These are phyloP conservation scores for Norana najaformis DNA, from an alignment of 2,888 invertebrate species.

Conservation along the genomic window DNA sequence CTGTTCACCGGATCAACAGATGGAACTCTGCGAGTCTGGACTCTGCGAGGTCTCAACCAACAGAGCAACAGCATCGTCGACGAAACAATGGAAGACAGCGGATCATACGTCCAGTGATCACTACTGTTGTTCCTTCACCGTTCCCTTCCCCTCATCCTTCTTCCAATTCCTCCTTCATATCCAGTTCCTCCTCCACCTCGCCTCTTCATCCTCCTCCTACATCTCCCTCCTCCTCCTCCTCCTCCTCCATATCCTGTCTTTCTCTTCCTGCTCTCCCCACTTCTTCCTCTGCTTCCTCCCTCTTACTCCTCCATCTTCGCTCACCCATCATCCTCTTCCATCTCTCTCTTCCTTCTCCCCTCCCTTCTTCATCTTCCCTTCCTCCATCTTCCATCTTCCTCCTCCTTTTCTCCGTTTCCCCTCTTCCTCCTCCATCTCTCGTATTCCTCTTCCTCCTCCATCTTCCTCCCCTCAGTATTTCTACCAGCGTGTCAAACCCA, in stretches of 20 bases:
- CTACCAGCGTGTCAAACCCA: no score
- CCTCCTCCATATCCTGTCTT: neutral
- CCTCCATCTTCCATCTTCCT: no score
- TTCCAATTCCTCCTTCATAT: neutral
- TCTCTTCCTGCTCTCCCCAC: neutral
- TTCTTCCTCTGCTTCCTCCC: neutral
- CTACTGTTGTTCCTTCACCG: neutral
- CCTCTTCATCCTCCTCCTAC: neutral
- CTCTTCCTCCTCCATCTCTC: neutral
- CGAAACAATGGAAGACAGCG: neutral
- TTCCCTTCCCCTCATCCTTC: neutral
- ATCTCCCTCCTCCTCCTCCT: no score
- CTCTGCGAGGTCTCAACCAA: slow-evolving; percentile 32
- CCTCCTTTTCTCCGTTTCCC: neutral
- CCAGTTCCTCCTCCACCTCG: no score
- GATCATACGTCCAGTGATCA: neutral
- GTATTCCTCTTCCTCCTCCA: no score
- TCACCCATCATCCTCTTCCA: neutral
- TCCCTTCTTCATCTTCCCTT: no score
- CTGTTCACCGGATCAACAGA: slow-evolving; percentile 65
- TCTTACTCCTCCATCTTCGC: neutral
- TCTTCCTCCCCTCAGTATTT: no score
- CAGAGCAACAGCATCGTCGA: neutral
- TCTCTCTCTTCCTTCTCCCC: no score
- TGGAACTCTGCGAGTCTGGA: slow-evolving; percentile 63